Evolutionary conservation across 2,113 vertebrate genomes (phyloP).

Genomic region (Lampris megalopsis): DNA sequence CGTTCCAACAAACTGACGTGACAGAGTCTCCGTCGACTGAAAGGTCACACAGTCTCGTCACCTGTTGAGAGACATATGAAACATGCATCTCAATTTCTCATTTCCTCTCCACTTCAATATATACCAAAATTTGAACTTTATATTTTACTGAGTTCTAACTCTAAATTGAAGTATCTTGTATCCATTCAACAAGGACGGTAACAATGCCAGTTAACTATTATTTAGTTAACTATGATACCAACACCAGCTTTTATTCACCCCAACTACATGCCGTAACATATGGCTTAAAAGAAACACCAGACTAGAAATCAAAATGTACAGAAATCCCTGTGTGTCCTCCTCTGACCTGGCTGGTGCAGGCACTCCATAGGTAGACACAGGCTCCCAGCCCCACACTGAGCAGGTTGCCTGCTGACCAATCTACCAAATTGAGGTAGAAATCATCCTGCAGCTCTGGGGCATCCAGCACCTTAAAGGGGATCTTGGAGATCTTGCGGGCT

Average conservation of each 20-base stretch:
- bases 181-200: too few relatives aligned
- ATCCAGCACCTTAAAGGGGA: slow-evolving; percentile 97
- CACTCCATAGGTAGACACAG: slow-evolving; percentile 98
- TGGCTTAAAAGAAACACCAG: background rate
- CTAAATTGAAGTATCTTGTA: too few relatives aligned
- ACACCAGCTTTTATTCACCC: background rate
- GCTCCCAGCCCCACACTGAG: slow-evolving; percentile 97
- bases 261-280: background rate
- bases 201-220: background rate
- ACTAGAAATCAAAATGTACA: background rate
- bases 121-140: too few relatives aligned
- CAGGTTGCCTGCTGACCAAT: slow-evolving; percentile 98
- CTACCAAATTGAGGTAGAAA: slow-evolving; percentile 99
- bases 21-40: slow-evolving; percentile 98
- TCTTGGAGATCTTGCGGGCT: slow-evolving; percentile 98
- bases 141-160: too few relatives aligned
- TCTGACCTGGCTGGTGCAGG: slow-evolving; percentile 96
- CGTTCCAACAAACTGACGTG: slow-evolving; percentile 97
- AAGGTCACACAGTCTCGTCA: slow-evolving; percentile 95
- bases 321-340: background rate
- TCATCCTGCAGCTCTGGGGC: slow-evolving; percentile 97
- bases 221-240: background rate
- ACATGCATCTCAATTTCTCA: background rate
- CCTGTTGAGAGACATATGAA: slow-evolving; percentile 76
- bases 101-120: background rate